phyloP scores from a whole-genome alignment of 2,888 invertebrate species.

The Rhabditoides inermis region DNA sequence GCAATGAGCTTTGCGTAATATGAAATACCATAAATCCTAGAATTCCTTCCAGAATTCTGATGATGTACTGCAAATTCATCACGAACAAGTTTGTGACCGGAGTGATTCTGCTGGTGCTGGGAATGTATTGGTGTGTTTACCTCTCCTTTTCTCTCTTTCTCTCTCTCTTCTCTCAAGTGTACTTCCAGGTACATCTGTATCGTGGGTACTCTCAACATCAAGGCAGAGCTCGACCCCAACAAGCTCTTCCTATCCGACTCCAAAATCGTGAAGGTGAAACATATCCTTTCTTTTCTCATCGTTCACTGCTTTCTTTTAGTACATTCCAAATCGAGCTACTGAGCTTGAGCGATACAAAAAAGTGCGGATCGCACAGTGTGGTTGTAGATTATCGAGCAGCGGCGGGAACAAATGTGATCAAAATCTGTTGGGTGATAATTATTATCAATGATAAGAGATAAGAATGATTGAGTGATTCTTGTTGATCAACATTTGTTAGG shows the following conservation, averaged over 20 bases:
- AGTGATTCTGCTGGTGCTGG: no score
- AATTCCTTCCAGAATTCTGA: slow-evolving; percentile 13
- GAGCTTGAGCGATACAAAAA: not conserved
- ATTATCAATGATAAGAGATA: not conserved
- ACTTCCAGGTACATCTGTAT: slow-evolving; percentile 32
- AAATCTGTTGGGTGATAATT: not conserved
- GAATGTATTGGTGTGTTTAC: no score
- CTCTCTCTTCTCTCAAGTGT: no score
- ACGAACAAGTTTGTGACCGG: slow-evolving; percentile 30
- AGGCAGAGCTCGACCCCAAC: slow-evolving; percentile 42
- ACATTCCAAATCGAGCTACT: no score
- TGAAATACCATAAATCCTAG: no score
- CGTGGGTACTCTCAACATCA: slow-evolving; percentile 37
- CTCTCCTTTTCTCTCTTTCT: not conserved
- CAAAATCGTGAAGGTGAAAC: slow-evolving; percentile 34
- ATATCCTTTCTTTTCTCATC: no score
- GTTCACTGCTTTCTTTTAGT: no score
- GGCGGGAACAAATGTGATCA: slow-evolving; percentile 42
- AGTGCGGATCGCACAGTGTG: no score
- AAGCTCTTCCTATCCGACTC: slow-evolving; percentile 42
- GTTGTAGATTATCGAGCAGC: slow-evolving; percentile 36
- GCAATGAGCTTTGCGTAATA: no score
- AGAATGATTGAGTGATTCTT: not conserved
- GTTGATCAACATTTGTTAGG: no score
- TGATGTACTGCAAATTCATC: slow-evolving; percentile 34